Evolutionary conservation across 2,888 invertebrate species (phyloP), one percentile per base, ranked within the genome.

Genomic region (Eristalis intricaria): DNA sequence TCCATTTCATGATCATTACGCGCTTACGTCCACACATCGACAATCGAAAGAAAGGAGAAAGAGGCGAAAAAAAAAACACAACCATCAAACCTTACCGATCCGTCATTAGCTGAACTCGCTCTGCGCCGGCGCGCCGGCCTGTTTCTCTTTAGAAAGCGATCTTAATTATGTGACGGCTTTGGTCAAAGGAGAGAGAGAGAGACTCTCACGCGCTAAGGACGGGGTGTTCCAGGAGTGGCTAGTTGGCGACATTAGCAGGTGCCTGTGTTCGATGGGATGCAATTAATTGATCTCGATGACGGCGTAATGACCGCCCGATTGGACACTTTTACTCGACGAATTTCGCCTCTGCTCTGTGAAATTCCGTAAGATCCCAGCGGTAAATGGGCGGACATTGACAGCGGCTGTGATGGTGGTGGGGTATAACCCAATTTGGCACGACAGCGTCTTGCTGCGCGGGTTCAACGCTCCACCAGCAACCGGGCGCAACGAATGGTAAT

Each of bases 131-230:
- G 43, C 43, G 50, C 19, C 50, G 50, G 50, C 19, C n/a, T 50
- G n/a, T 56, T 65, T 84, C 29, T 66, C 58, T 86, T 73, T 85
- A 86, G 85, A 86, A 86, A 86, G 85, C 78, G 82, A 86, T 82
- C 74, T 86, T 82, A 74, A 86, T 86, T 86, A 50, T 50, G 74
- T 56, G 38, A 71, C 63, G 86, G 5, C 63, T 82, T 86, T 65
- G 86, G 78, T 75, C 78, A 82, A 70, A 78, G 70, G 82, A 82
- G 82, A 86, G 79, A 70, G 74, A n/a, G n/a, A 65, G 78, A 82
- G 82, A 86, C 82, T 70, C 78, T 60, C 64, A 71, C 26, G 82
- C 19, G 19, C 19, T 50, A 50, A 50, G 50, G 50, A 50, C 50
- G 19, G 50, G 15, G 5, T 15, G 43, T 43, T 19, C n/a, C 50